Conservation (phyloP, 37 sponge, comb jelly and placozoan species). For the Ianthella basta region DNA sequence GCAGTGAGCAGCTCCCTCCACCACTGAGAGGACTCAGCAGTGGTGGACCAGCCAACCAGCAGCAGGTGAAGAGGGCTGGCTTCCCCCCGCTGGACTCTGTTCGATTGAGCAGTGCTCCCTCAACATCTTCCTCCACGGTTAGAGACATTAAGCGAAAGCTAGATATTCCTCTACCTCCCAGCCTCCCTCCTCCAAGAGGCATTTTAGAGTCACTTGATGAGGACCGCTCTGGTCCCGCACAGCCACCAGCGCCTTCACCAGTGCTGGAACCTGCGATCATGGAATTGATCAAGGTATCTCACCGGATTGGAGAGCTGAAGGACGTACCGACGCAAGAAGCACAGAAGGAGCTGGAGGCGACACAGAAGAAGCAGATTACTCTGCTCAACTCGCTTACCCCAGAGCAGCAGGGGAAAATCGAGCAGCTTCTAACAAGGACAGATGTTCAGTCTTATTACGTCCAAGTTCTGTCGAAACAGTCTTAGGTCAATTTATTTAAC, state of each 20-base stretch:
- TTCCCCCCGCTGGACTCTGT: constrained; percentile 9
- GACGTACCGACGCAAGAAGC: not conserved
- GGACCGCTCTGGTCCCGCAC: not conserved
- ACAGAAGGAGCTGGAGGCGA: constrained; percentile 38
- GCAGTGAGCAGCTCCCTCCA: not conserved
- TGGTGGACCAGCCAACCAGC: not conserved
- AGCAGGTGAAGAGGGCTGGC: not conserved
- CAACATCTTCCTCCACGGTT: not conserved
- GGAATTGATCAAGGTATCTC: constrained; percentile 11
- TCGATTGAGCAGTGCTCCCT: not conserved
- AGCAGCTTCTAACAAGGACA: not conserved
- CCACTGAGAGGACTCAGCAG: not conserved
- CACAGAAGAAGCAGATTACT: constrained; percentile 47
- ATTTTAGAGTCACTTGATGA: not conserved
- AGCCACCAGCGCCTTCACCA: constrained; percentile 15
- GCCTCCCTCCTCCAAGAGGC: not conserved
- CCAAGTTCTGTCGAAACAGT: too few relatives aligned
- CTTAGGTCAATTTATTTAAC: too few relatives aligned
- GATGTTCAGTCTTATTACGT: not conserved
- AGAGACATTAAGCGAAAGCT: not conserved
- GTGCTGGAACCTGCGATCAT: not conserved
- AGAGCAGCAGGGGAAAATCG: not conserved
- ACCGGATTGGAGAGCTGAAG: constrained; percentile 19
- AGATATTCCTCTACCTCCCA: not conserved
- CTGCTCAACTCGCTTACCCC: constrained; percentile 36